Conservation (phyloP, 1,140 invertebrate genomes). For the Drepana arcuata region DNA sequence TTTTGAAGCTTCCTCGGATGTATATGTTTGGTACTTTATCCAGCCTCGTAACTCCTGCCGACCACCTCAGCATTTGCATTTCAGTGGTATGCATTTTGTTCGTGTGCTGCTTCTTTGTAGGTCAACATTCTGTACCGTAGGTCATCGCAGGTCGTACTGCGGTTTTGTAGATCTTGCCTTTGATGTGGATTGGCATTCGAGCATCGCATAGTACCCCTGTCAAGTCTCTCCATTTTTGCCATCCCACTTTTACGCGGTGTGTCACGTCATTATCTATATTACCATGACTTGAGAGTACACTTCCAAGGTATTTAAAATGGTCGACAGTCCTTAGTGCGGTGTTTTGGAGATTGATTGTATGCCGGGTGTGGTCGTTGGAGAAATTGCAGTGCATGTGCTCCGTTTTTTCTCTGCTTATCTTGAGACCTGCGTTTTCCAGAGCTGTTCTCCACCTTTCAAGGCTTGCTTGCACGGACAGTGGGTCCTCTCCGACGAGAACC, state of each 20-base stretch:
- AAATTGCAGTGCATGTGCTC: constrained; percentile 9
- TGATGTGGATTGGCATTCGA: not conserved
- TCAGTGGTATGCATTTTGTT: too few relatives aligned
- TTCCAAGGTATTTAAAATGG: constrained; percentile 9
- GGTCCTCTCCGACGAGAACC: constrained; percentile 4
- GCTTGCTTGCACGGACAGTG: not conserved
- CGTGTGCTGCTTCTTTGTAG: too few relatives aligned
- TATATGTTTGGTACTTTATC: too few relatives aligned
- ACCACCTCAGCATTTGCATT: too few relatives aligned
- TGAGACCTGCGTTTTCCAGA: constrained; percentile 7
- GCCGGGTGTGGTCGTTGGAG: not conserved
- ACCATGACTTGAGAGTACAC: constrained; percentile 1
- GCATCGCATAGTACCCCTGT: constrained; percentile 1
- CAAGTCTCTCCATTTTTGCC: constrained; percentile 6
- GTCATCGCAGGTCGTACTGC: not conserved
- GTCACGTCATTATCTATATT: constrained; percentile 1
- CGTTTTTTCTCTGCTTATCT: constrained; percentile 10
- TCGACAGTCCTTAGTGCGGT: not conserved
- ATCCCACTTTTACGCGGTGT: constrained; percentile 2
- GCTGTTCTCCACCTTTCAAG: constrained; percentile 1
- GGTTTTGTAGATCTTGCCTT: not conserved
- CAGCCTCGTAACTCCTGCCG: too few relatives aligned
- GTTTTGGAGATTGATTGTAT: not conserved
- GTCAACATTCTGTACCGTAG: not conserved
- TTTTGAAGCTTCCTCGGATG: too few relatives aligned